Conservation (phyloP, 1,140 invertebrate species). For the Drosophila lowei region DNA sequence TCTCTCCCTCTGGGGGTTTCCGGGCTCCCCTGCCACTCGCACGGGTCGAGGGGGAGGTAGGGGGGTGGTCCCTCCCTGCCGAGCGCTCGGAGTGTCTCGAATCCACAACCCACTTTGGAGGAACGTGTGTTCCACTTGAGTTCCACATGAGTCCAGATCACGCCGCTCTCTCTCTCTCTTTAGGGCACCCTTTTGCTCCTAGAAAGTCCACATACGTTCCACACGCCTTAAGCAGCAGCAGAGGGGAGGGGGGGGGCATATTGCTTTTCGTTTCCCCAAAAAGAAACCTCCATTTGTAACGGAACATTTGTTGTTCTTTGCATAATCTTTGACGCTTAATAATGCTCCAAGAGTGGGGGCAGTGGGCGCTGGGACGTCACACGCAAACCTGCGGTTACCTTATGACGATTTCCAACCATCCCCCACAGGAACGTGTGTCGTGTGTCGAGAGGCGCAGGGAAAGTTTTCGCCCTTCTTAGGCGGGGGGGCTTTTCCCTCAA, state of each 20-base stretch:
- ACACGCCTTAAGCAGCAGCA: background rate
- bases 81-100: too few relatives aligned
- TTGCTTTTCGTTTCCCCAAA: conserved; percentile 36
- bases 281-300: background rate
- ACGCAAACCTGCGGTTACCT: conserved; percentile 67
- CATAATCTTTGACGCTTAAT: conserved; percentile 69
- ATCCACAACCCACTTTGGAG: too few relatives aligned
- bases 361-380: conserved; percentile 28
- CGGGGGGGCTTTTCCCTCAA: background rate
- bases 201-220: too few relatives aligned
- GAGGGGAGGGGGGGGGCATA: conserved; percentile 5
- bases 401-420: conserved; percentile 47
- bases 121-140: too few relatives aligned
- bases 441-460: conserved; percentile 4
- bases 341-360: conserved; percentile 32
- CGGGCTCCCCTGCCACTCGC: too few relatives aligned
- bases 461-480: conserved; percentile 45
- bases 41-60: too few relatives aligned
- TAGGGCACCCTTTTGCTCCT: too few relatives aligned
- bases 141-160: too few relatives aligned
- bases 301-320: conserved; percentile 58
- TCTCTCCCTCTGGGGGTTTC: too few relatives aligned
- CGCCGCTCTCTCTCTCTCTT: too few relatives aligned
- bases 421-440: conserved; percentile 35
- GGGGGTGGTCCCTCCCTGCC: too few relatives aligned